phyloP scores from a whole-genome alignment of 2,113 vertebrate species.

The human region GRCh38 chr9:73651001-73651500 shows the following conservation, averaged over 20 bases:
- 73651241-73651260: background rate
- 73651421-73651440: background rate
- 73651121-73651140: background rate
- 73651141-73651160: background rate
- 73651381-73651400: background rate
- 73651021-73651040: background rate
- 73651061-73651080: background rate
- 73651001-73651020: background rate
- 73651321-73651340: background rate
- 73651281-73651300: background rate
- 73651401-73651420: background rate
- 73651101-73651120: background rate
- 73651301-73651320: background rate
- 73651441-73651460: background rate
- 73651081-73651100: background rate
- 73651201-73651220: background rate
- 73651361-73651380: background rate
- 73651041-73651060: background rate
- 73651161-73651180: background rate
- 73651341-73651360: background rate
- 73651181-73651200: background rate
- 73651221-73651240: background rate
- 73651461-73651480: background rate
- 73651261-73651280: background rate
- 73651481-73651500: background rate